Percentiles rank a stretch among this genome's conserved stretches.
phyloP scores from a whole-genome alignment of 2,888 invertebrate species.

The Petrolisthes cinctipes region DNA sequence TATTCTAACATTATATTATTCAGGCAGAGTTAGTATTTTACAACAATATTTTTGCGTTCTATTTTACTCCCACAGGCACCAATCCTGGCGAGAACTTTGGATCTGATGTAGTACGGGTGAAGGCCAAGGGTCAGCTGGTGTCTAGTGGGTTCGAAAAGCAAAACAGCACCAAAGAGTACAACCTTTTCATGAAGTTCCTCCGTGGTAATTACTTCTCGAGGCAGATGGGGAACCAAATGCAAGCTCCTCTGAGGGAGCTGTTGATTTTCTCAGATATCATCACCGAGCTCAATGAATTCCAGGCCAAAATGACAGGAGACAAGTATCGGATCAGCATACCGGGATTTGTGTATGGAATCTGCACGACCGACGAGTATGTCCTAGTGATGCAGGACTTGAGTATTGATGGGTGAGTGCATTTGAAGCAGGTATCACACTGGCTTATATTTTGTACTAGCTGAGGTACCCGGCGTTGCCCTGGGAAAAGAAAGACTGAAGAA shows the following conservation, averaged over 20 bases:
- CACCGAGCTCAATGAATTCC: constrained; percentile 20
- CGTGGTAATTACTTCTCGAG: constrained; percentile 14
- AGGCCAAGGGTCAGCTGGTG: neutral
- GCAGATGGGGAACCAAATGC: constrained; percentile 29
- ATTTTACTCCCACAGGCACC: neutral
- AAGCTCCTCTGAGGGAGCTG: constrained; percentile 23
- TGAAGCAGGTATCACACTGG: neutral
- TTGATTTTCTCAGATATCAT: constrained; percentile 48
- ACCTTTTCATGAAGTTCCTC: constrained; percentile 24
- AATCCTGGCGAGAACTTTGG: constrained; percentile 18
- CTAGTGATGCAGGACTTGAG: constrained; percentile 49
- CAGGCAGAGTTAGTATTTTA: no score
- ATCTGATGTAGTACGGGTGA: neutral
- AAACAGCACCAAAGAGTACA: neutral
- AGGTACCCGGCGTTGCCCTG: no score
- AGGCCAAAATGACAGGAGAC: neutral
- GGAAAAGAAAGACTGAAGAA: no score
- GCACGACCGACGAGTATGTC: constrained; percentile 3
- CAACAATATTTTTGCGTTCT: neutral
- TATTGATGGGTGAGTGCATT: neutral
- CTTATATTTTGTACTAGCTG: no score
- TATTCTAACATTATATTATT: no score
- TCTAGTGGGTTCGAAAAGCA: neutral
- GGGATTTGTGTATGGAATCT: constrained; percentile 11
- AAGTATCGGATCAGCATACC: neutral